Evolutionary conservation across 2,888 invertebrate species (phyloP), one percentile per base, ranked within the genome.

Genomic region (Caenorhabditis virilis): DNA sequence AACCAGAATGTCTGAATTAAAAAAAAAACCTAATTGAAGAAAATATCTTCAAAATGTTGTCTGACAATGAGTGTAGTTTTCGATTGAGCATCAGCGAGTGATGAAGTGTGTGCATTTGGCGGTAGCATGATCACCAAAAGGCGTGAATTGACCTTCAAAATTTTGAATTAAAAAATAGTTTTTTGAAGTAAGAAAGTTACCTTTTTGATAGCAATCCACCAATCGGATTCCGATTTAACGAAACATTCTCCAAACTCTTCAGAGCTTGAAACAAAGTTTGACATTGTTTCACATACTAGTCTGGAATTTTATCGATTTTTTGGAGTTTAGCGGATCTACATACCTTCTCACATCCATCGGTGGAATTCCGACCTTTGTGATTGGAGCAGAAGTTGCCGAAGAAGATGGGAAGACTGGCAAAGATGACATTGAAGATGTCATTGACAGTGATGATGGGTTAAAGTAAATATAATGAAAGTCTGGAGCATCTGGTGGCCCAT

Each of bases 391-490:
- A 15, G 47, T 52, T 42, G 42, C 56, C 18, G 62, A 62, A 23
- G 56, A 30, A 30, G 7, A 6, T 45, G 6, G 52, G 15, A 62
- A 50, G 1, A 47, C 2, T 18, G 52, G 56, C 26, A 56, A 51
- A 13, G 54, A 51, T n/a, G 56, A 57, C 11, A 74, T 56, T 11
- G 74, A 75, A 16, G 80, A 78, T 1, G 74, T 72, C 52, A 82
- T 62, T 18, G 74, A 74, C 23, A 80, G 59, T 2, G 77, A 77
- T 18, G 77, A 75, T 7, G 80, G 79, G 47, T 82, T 82, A 74
- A 68, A 82, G 61, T 82, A 82, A 30, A 82, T 78, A 67, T 78
- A 82, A 50, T 82, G 80, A 60, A 78, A 82, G 35, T 70, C 74
- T 11, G 63, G 63, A 18, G 55, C 53, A 51, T 66, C 49, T 33